phyloP scores from a whole-genome alignment of 2,113 vertebrate genomes.

The Raja brachyura region DNA sequence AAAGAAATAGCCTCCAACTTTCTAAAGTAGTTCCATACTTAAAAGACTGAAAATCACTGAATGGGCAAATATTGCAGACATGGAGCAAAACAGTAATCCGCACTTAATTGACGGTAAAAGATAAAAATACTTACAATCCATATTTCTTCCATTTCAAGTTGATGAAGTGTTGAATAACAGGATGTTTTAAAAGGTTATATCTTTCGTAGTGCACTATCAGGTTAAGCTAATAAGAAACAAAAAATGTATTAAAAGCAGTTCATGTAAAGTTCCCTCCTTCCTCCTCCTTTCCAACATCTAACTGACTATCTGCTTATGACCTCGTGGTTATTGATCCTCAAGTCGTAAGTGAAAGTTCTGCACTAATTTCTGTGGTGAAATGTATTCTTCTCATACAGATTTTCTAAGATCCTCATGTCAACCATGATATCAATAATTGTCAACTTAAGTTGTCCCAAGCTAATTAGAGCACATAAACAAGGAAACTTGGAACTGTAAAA shows the following conservation, averaged over 20 bases:
- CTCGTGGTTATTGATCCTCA: neutral
- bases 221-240: conserved; percentile 15
- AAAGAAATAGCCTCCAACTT: neutral
- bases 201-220: conserved; percentile 21
- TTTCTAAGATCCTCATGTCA: neutral
- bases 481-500: neutral
- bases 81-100: neutral
- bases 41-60: neutral
- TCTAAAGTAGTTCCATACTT: neutral
- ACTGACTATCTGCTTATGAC: neutral
- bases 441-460: neutral
- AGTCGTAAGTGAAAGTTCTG: neutral
- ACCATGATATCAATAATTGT: neutral
- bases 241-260: neutral
- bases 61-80: neutral
- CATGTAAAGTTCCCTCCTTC: neutral
- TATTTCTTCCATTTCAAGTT: conserved; percentile 2
- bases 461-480: neutral
- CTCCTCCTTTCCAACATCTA: too few species aligned
- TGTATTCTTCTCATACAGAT: neutral
- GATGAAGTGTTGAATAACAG: neutral
- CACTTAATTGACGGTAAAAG: too few species aligned
- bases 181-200: neutral
- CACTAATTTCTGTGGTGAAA: neutral
- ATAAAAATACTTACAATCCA: conserved; percentile 36